A percentile compares a stretch with the other conserved stretches of the same genome.
Evolutionary conservation across 2,888 invertebrate genomes (phyloP).

Genomic region (Dynastes maya): DNA sequence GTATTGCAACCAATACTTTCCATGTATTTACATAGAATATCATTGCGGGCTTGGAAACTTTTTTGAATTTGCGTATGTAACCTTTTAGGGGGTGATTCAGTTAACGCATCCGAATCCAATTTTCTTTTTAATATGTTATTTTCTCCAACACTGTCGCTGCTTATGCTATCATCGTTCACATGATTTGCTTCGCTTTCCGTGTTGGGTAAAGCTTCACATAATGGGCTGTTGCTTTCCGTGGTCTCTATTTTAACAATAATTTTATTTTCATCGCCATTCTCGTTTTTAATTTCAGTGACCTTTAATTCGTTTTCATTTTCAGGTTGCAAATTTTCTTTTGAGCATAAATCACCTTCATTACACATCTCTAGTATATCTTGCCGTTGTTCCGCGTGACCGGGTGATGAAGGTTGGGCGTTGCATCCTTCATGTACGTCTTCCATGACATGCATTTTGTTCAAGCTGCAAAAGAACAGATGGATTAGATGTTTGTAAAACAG

Average conservation of each 20-base stretch:
- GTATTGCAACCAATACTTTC: constrained; percentile 77
- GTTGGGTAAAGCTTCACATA: constrained; percentile 38
- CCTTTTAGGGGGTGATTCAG: constrained; percentile 63
- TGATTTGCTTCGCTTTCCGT: constrained; percentile 52
- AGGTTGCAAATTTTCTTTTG: constrained; percentile 52
- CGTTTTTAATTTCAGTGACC: constrained; percentile 48
- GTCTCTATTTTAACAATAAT: constrained; percentile 49
- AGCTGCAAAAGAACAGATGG: constrained; percentile 68
- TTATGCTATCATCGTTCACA: constrained; percentile 56
- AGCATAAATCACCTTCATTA: constrained; percentile 51
- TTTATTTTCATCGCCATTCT: constrained; percentile 50
- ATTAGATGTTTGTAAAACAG: not conserved
- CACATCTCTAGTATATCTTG: constrained; percentile 55
- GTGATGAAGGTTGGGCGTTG: constrained; percentile 65
- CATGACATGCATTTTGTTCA: constrained; percentile 77
- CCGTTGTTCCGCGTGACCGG: constrained; percentile 68
- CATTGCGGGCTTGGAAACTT: constrained; percentile 72
- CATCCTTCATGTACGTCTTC: constrained; percentile 72
- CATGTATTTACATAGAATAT: constrained; percentile 77
- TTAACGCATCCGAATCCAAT: constrained; percentile 59
- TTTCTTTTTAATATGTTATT: constrained; percentile 57
- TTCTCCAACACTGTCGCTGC: constrained; percentile 53
- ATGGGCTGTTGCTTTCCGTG: constrained; percentile 41
- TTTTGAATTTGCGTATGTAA: constrained; percentile 65
- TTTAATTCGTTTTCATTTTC: constrained; percentile 49